A percentile compares a stretch with the other conserved stretches of the same genome.
Conservation (phyloP, 2,888 invertebrate species). For the Eulithis testata region DNA sequence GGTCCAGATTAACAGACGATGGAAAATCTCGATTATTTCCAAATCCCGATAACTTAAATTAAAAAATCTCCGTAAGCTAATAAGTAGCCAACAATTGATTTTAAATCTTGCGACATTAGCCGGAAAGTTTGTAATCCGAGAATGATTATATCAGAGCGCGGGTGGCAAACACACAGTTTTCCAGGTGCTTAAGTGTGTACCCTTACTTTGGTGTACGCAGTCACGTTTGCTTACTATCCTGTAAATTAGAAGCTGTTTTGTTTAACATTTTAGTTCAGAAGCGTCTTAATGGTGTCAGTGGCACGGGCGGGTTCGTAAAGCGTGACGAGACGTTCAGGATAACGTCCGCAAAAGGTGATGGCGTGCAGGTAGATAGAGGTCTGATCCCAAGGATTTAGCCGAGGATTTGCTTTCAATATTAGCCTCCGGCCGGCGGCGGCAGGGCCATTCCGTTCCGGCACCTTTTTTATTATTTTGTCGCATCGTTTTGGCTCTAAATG, state of each 20-base stretch:
- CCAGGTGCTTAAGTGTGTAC: conserved; percentile 71
- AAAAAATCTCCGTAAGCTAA: conserved; percentile 50
- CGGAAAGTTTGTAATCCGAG: conserved; percentile 80
- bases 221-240: background rate
- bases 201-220: background rate
- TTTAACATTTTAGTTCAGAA: too few species aligned
- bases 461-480: conserved; percentile 85
- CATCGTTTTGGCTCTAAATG: conserved; percentile 84
- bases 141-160: conserved; percentile 76
- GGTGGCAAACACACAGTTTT: conserved; percentile 74
- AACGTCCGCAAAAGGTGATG: background rate
- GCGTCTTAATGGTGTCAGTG: too few species aligned
- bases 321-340: background rate
- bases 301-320: too few species aligned
- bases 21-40: background rate
- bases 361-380: background rate
- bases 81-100: conserved; percentile 70
- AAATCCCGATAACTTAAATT: conserved; percentile 53
- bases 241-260: too few species aligned
- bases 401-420: conserved; percentile 86
- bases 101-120: conserved; percentile 72
- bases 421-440: conserved; percentile 75
- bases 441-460: conserved; percentile 70
- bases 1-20: background rate
- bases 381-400: conserved; percentile 80